Conservation (phyloP, 2,797 vertebrate genomes). For the Parambassis ranga region DNA sequence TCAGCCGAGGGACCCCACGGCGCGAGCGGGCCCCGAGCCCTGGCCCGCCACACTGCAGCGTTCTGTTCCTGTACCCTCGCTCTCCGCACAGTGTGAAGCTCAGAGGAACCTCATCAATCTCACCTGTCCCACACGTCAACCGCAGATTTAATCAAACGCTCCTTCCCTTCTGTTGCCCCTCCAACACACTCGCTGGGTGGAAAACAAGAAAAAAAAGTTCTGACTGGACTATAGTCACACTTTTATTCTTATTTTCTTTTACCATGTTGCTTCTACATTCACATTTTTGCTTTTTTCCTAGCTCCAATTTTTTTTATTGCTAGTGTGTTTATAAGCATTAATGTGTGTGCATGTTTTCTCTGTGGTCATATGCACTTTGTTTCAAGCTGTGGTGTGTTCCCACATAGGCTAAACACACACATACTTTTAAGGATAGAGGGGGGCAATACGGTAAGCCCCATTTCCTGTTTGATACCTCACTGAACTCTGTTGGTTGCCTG, state of each 20-base stretch:
- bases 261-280: conserved; percentile 11
- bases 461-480: conserved; percentile 62
- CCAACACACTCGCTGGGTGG: conserved; percentile 17
- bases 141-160: conserved; percentile 88
- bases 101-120: conserved; percentile 99
- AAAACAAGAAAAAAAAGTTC: conserved; percentile 10
- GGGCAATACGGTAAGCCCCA: conserved; percentile 56
- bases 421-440: conserved; percentile 30
- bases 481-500: conserved; percentile 65
- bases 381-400: conserved; percentile 69
- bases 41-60: conserved; percentile 86
- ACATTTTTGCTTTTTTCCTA: conserved; percentile 30
- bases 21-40: conserved; percentile 81
- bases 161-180: conserved; percentile 65
- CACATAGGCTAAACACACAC: conserved; percentile 31
- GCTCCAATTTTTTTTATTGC: conserved; percentile 2
- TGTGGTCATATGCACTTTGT: conserved; percentile 66
- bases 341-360: conserved; percentile 53
- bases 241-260: conserved; percentile 37
- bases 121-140: conserved; percentile 90
- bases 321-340: neutral
- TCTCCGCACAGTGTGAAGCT: conserved; percentile 89
- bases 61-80: conserved; percentile 86
- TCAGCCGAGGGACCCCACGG: conserved; percentile 86
- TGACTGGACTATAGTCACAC: conserved; percentile 31